Evolutionary conservation across 1,140 invertebrate genomes (phyloP).

Genomic region (Pollicipes pollicipes): DNA sequence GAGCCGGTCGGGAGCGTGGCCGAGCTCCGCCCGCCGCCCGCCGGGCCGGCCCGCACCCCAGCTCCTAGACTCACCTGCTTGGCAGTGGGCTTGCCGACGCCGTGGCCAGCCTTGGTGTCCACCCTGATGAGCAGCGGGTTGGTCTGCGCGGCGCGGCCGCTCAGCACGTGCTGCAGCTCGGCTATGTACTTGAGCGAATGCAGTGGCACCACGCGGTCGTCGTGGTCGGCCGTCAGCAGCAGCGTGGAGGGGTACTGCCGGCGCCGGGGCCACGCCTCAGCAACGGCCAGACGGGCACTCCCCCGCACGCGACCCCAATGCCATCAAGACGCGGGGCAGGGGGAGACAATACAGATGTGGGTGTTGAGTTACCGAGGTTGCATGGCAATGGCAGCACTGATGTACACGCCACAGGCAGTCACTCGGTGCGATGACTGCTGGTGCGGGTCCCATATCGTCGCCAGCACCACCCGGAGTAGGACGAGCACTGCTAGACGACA

Average conservation of each 20-base stretch:
- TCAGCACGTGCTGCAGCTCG: conserved; percentile 60
- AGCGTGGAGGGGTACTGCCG: conserved; percentile 76
- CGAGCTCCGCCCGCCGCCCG: too few relatives aligned
- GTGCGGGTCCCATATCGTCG: too few relatives aligned
- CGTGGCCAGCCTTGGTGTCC: conserved; percentile 91
- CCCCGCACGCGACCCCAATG: conserved; percentile 2
- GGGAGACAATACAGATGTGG: too few relatives aligned
- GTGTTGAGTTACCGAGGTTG: too few relatives aligned
- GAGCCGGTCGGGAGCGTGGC: too few relatives aligned
- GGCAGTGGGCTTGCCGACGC: conserved; percentile 82
- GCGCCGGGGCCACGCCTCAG: conserved; percentile 9
- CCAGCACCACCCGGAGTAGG: too few relatives aligned
- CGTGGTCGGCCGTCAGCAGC: conserved; percentile 88
- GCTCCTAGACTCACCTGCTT: conserved; percentile 72
- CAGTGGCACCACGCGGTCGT: conserved; percentile 88
- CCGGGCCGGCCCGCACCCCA: too few relatives aligned
- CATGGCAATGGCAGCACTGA: too few relatives aligned
- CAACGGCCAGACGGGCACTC: neutral
- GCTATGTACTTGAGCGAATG: conserved; percentile 93
- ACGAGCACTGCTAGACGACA: too few relatives aligned
- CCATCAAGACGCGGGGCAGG: too few relatives aligned
- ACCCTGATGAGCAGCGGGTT: conserved; percentile 77
- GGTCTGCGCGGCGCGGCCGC: conserved; percentile 37
- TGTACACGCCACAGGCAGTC: too few relatives aligned
- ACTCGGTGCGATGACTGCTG: too few relatives aligned